Evolutionary conservation across 2,888 invertebrate species (phyloP).

Genomic region (Apodemia hepburni): DNA sequence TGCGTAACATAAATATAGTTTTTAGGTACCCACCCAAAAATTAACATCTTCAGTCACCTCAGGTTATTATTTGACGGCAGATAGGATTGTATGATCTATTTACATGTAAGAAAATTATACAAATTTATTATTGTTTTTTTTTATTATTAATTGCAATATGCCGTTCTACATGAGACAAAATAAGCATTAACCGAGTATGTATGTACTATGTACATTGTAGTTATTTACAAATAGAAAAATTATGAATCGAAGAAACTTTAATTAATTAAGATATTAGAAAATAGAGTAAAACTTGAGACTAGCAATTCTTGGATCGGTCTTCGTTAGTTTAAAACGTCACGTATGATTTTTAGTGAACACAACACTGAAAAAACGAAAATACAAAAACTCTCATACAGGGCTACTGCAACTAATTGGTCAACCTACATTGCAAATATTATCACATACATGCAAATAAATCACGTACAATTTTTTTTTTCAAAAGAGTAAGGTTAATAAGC

Average conservation of each 20-base stretch:
- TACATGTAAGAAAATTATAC: background rate
- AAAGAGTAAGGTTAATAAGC: conserved; percentile 32
- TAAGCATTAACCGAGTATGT: too few species aligned
- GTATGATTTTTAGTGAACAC: conserved; percentile 22
- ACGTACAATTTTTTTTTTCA: conserved; percentile 19
- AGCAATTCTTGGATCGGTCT: conserved; percentile 66
- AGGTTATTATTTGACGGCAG: background rate
- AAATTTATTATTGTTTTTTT: background rate
- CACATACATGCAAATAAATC: conserved; percentile 48
- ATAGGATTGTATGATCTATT: background rate
- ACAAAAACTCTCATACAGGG: conserved; percentile 40
- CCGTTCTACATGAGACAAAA: too few species aligned
- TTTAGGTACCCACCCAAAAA: conserved; percentile 13
- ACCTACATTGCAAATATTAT: conserved; percentile 44
- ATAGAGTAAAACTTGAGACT: conserved; percentile 55
- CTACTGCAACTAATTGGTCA: conserved; percentile 57
- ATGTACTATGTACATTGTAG: too few species aligned
- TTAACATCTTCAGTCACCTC: background rate
- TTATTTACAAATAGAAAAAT: background rate
- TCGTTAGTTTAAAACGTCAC: conserved; percentile 30
- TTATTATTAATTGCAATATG: too few species aligned
- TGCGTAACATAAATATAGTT: conserved; percentile 42
- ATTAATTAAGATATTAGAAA: background rate
- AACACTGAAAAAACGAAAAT: conserved; percentile 25
- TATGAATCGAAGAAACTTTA: too few species aligned